Percentiles rank a stretch among this genome's conserved stretches.
These are phyloP conservation scores for Oreochromis grahami DNA, from an alignment of 2,797 vertebrate genomes.

Conservation along the genomic window DNA sequence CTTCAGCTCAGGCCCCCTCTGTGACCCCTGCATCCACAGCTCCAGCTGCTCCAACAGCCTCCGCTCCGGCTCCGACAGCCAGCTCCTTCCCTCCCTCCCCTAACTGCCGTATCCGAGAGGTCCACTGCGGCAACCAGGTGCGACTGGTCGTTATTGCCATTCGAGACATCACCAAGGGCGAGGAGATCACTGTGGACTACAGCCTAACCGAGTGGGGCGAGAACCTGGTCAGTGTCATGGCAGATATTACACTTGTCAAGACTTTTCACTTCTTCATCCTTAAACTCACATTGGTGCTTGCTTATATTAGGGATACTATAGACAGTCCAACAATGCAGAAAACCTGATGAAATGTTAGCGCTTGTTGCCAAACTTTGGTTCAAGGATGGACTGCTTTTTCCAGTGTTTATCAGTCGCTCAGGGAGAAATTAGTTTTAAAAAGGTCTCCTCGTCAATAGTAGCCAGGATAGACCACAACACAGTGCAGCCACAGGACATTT, in stretches of 20 bases:
- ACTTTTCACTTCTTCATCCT: not conserved
- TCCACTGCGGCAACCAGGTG: conserved; percentile 81
- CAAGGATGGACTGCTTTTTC: not conserved
- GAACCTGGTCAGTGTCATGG: conserved; percentile 70
- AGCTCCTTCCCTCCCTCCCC: conserved; percentile 71
- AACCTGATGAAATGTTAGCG: not conserved
- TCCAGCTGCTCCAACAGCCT: conserved; percentile 42
- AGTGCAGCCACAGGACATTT: not conserved
- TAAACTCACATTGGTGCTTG: not conserved
- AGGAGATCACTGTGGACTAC: conserved; percentile 84
- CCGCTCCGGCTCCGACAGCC: conserved; percentile 43
- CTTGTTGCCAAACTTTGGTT: not conserved
- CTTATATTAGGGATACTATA: not conserved
- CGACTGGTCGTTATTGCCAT: conserved; percentile 80
- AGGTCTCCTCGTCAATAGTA: not conserved
- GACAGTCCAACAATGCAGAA: not conserved
- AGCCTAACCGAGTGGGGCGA: conserved; percentile 82
- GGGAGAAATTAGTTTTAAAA: not conserved
- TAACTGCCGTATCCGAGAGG: conserved; percentile 81
- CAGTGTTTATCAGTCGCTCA: not conserved
- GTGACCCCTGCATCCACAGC: conserved; percentile 56
- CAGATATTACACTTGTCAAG: not conserved
- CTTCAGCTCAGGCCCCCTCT: conserved; percentile 51
- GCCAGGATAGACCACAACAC: not conserved
- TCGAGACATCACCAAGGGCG: conserved; percentile 79